phyloP scores from a whole-genome alignment of 2,888 invertebrate species.

The Ectemnius cavifrons region DNA sequence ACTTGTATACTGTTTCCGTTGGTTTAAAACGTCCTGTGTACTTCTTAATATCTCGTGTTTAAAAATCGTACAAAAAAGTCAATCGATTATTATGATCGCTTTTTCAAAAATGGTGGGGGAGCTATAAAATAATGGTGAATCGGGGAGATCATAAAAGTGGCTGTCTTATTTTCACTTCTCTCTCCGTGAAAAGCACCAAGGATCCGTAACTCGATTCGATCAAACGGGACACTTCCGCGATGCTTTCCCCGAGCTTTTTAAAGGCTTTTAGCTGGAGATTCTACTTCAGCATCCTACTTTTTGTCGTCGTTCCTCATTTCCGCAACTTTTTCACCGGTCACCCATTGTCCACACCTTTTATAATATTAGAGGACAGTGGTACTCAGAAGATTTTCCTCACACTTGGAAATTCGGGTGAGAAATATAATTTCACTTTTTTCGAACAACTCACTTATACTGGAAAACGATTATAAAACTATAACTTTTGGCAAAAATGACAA shows the following conservation, averaged over 20 bases:
- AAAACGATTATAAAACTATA: too few species aligned
- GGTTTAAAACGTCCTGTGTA: too few species aligned
- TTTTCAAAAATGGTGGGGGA: neutral
- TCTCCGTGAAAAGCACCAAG: conserved; percentile 23
- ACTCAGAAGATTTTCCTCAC: too few species aligned
- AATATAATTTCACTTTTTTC: too few species aligned
- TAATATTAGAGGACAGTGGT: too few species aligned
- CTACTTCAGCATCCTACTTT: conserved; percentile 24
- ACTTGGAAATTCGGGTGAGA: too few species aligned
- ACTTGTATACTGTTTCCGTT: too few species aligned
- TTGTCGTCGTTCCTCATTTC: conserved; percentile 37
- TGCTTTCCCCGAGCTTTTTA: conserved; percentile 44
- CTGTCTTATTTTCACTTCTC: conserved; percentile 20
- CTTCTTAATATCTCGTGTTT: too few species aligned
- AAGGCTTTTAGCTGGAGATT: conserved; percentile 51
- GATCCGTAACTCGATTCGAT: conserved; percentile 57
- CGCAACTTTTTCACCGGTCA: conserved; percentile 28
- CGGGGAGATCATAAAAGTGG: neutral
- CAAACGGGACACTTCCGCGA: conserved; percentile 37
- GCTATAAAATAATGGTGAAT: neutral
- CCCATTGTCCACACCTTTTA: neutral
- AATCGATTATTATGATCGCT: neutral
- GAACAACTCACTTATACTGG: too few species aligned
- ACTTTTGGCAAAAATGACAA: too few species aligned
- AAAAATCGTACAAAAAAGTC: neutral